Percentiles rank a stretch among this genome's conserved stretches.
Evolutionary conservation across 2,113 vertebrate species (phyloP).

Genomic region (Boleophthalmus pectinirostris): DNA sequence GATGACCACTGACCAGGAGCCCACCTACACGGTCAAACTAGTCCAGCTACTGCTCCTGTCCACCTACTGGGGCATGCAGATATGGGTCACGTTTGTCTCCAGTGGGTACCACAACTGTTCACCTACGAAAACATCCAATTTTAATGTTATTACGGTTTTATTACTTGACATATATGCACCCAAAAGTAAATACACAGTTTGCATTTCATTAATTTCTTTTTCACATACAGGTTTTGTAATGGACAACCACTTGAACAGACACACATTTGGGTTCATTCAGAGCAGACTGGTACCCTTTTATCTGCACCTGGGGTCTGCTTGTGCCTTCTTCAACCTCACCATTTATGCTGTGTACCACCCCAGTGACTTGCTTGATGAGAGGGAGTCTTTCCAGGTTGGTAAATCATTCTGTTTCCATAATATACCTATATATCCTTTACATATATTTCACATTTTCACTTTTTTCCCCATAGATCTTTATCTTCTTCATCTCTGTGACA

Average conservation of each 20-base stretch:
- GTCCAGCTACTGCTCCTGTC: conserved; percentile 82
- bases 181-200: not conserved
- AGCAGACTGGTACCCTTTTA: conserved; percentile 82
- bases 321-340: conserved; percentile 83
- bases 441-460: not conserved
- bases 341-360: conserved; percentile 81
- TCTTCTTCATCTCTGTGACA: conserved; percentile 79
- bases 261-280: conserved; percentile 81
- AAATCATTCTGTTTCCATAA: not conserved
- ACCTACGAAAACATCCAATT: not conserved
- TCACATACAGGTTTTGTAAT: conserved; percentile 77
- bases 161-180: not conserved
- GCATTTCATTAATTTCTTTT: not conserved
- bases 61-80: conserved; percentile 86
- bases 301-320: conserved; percentile 79
- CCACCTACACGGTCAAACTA: conserved; percentile 72
- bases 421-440: not conserved
- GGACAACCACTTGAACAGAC: conserved; percentile 80
- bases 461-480: conserved; percentile 66
- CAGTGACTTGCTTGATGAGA: conserved; percentile 71
- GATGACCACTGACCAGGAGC: conserved; percentile 75
- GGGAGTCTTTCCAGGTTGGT: conserved; percentile 77
- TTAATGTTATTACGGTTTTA: not conserved
- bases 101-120: conserved; percentile 56
- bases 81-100: conserved; percentile 84